A percentile compares a stretch with the other conserved stretches of the same genome.
Evolutionary conservation across 2,888 invertebrate genomes (phyloP).

Genomic region (Cephus runcator): DNA sequence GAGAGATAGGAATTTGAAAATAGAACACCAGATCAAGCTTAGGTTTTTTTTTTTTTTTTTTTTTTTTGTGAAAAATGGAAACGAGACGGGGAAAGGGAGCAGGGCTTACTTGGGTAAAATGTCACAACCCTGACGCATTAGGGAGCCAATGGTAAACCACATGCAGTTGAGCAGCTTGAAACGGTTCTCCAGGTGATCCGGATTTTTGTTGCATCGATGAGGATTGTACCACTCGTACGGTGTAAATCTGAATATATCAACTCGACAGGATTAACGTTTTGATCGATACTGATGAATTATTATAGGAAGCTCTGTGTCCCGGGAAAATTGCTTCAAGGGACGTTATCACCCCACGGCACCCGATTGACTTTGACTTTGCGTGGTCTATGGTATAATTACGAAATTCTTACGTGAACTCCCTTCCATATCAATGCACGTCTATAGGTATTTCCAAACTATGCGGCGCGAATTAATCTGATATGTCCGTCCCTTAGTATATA

Average conservation of each 20-base stretch:
- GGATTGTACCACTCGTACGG: slow-evolving; percentile 97
- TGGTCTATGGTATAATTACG: not conserved
- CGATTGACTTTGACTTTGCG: not conserved
- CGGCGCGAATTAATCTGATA: not conserved
- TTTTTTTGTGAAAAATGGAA: not conserved
- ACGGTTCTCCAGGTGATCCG: slow-evolving; percentile 88
- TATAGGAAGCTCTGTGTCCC: not conserved
- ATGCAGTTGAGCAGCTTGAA: slow-evolving; percentile 93
- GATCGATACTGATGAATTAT: not conserved
- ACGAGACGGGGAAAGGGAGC: not conserved
- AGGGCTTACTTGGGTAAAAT: slow-evolving; percentile 89
- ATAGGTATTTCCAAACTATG: not conserved
- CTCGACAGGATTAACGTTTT: slow-evolving; percentile 7
- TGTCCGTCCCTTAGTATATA: not conserved
- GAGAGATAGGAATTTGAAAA: not conserved
- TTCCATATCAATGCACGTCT: not conserved
- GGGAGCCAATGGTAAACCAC: slow-evolving; percentile 96
- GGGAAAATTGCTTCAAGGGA: not conserved
- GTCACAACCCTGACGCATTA: slow-evolving; percentile 97
- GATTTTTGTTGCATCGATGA: slow-evolving; percentile 85
- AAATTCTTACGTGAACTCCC: not conserved
- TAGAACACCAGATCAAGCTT: slow-evolving; percentile 26
- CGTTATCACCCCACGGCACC: not conserved
- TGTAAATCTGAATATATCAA: slow-evolving; percentile 77
- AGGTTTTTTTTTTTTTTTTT: not conserved